Evolutionary conservation across 2,797 vertebrate species (phyloP), one percentile per base, ranked within the genome.

Genomic region (Kryptolebias ocellatus): DNA sequence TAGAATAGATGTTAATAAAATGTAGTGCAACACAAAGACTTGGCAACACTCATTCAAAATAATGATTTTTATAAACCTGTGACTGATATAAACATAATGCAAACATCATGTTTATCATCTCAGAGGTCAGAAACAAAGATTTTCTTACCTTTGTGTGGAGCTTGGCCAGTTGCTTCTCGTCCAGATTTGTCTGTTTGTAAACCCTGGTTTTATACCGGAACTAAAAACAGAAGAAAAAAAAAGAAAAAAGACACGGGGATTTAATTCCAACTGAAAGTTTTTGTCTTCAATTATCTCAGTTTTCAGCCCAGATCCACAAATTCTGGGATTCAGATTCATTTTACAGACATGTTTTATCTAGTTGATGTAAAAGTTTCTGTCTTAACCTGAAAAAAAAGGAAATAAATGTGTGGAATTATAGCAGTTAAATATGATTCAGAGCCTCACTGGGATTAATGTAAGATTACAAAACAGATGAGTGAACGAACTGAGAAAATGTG

Each of bases 201-300:
- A 97, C 96, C 71, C 96, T 90, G 67, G 96, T 98, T 90, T 98
- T 98, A 83, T 98, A 98, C 47, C 96, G 96, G 79, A 98, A 98
- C 96, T 97, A 83, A 76, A 71, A 37, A 44, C 20, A 12, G 20
- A 39, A 70, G 42, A 83, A 29, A 67, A 67, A 63, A 57, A 60
- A 52, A 78, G 54, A 72, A 24, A 64, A 55, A 59, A 45, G 29
- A 60, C 72, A 69, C 4, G 1, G 77, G 64, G 59, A 67, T 74
- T 86, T 86, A 82, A 80, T 83, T 67, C 64, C 15, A 55, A 81
- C 64, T 59, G 46, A 85, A 60, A 44, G 57, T 61, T 49, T 82
- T 70, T 80, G 81, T 84, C 83, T 83, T 87, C 72, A 80, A 85
- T 88, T 87, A 84, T 84, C 71, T 65, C 59, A 64, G 78, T 66